Evolutionary conservation across 2,797 vertebrate genomes (phyloP).

Genomic region (Denticeps clupeoides): DNA sequence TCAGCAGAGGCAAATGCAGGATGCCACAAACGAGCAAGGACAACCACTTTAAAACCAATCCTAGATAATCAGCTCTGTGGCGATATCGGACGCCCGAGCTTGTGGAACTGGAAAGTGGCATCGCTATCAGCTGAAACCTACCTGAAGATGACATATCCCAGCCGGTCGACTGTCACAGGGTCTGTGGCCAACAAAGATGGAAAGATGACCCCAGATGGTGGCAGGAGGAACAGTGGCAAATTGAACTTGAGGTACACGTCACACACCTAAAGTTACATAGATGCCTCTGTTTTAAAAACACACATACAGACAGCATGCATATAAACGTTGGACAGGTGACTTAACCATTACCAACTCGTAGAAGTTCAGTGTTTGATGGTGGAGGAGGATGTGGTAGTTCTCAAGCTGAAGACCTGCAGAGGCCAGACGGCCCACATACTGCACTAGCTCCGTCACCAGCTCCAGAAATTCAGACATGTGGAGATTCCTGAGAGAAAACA

Average conservation of each 20-base stretch:
- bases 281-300: neutral
- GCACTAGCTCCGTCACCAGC: constrained; percentile 68
- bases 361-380: constrained; percentile 82
- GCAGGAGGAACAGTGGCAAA: constrained; percentile 76
- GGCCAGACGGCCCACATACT: constrained; percentile 71
- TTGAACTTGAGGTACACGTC: constrained; percentile 76
- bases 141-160: constrained; percentile 88
- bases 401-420: constrained; percentile 69
- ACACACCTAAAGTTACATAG: constrained; percentile 63
- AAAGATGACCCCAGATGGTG: constrained; percentile 80
- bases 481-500: constrained; percentile 59
- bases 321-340: no score
- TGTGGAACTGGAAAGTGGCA: no score
- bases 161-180: constrained; percentile 70
- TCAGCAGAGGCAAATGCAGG: no score
- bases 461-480: constrained; percentile 69
- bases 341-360: constrained; percentile 72
- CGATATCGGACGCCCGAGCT: no score
- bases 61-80: no score
- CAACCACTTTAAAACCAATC: no score
- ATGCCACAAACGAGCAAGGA: no score
- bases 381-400: constrained; percentile 60
- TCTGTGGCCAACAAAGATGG: constrained; percentile 72
- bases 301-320: neutral
- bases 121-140: constrained; percentile 41